Base-by-base conservation (phyloP, 2,888 invertebrate genomes). In the Pseudococcus longispinus region DNA sequence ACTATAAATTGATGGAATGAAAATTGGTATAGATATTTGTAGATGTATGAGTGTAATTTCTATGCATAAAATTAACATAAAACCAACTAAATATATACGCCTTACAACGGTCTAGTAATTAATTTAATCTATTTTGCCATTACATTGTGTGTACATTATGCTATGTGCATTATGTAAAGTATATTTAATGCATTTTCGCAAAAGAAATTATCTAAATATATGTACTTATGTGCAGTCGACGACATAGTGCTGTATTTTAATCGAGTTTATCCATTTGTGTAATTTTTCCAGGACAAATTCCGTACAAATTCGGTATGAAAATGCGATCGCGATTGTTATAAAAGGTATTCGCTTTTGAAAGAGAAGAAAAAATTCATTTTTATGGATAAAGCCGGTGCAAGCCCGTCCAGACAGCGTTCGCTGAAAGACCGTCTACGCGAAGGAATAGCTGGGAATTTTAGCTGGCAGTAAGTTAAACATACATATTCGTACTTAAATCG, bases 381-480 rank as follows among this genome's bases (percentile, higher is more conserved):
- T 23, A 86, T 86, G 86, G 86, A 86, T 37, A 87, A 70, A 29
- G 88, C 88, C 77, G 87, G 84, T 86, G 87, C 91, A 85, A 92
- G 92, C 89, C 95, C 95, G 87, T 93, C 95, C 88, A 92, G 95
- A 87, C 95, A 95, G 90, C 93, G 95, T 88, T 95, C 95, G 85
- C 92, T 95, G 89, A 94, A 95, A 91, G 95, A 95, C 91, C 93
- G 95, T 87, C 93, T 95, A 85, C 93, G 95, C 90, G 95, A 95
- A 89, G 95, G 95, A 90, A 95, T 95, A 90, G 93, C 95, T 84
- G 94, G 95, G 91, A 94, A 94, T 90, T 94, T 95, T 91, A 93
- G 94, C 90, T 95, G 95, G 95, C 95, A 95, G 95, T 95, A 92
- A 95, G 95, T 95, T 90, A 87, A 82, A 82, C 26, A 46, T n/a